Conservation (phyloP, 2,888 invertebrate species). For the Syritta pipiens region DNA sequence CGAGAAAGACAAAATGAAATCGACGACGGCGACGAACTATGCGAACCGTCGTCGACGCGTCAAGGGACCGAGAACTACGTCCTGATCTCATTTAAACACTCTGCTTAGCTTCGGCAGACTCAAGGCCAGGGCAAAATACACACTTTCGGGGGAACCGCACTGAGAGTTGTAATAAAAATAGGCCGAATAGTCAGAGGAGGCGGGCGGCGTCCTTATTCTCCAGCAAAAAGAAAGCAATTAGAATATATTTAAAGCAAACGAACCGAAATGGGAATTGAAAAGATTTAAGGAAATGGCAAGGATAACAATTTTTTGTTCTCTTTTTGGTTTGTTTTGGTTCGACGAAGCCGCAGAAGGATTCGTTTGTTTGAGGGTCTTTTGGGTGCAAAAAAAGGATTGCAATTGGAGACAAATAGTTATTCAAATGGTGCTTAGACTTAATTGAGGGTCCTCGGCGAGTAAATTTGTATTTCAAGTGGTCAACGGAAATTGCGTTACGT, state of each 20-base stretch:
- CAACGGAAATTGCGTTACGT: too few species aligned
- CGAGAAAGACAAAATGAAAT: background rate
- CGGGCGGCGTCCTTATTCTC: background rate
- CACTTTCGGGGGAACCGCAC: conserved; percentile 39
- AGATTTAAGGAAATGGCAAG: conserved; percentile 50
- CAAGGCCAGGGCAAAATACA: conserved; percentile 29
- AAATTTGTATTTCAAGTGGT: too few species aligned
- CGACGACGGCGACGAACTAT: too few species aligned
- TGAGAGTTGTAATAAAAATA: conserved; percentile 4
- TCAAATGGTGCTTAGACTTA: conserved; percentile 34
- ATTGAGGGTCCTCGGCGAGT: conserved; percentile 42
- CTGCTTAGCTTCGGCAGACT: conserved; percentile 33
- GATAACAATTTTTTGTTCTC: conserved; percentile 21
- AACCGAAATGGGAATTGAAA: conserved; percentile 54
- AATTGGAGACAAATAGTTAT: conserved; percentile 52
- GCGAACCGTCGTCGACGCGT: too few species aligned
- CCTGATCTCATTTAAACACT: conserved; percentile 47
- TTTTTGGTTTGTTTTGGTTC: conserved; percentile 6
- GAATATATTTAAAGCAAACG: conserved; percentile 50
- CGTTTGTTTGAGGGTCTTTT: background rate
- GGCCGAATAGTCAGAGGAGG: background rate
- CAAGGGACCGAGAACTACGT: background rate
- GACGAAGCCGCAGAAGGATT: conserved; percentile 21
- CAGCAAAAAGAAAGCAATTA: conserved; percentile 43
- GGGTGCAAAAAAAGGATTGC: conserved; percentile 23